Conservation (phyloP, 2,797 vertebrate genomes). For the Graptemys geographica region DNA sequence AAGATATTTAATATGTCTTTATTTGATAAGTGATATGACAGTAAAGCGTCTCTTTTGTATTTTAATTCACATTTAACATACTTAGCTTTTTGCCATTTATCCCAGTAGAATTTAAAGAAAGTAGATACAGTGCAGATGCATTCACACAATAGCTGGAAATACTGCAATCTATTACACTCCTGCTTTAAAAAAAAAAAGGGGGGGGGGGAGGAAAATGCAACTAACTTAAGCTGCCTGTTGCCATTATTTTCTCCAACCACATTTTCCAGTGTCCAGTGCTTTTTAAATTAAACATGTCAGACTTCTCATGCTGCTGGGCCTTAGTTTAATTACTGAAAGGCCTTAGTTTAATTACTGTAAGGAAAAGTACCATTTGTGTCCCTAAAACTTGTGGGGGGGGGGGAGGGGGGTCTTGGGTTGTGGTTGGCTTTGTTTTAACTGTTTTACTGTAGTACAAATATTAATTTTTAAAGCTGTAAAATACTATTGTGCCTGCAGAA, state of each 20-base stretch:
- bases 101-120: neutral
- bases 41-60: neutral
- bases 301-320: neutral
- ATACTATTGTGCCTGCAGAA: constrained; percentile 50
- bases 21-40: constrained; percentile 1
- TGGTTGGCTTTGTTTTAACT: neutral
- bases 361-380: neutral
- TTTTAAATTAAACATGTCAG: neutral
- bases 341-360: neutral
- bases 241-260: neutral
- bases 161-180: neutral
- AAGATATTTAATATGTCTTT: neutral
- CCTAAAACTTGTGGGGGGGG: neutral
- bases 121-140: neutral
- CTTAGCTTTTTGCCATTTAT: neutral
- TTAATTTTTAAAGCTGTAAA: constrained; percentile 6
- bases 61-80: neutral
- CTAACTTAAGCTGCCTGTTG: neutral
- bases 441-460: constrained; percentile 33
- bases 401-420: neutral
- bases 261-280: neutral
- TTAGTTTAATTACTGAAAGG: neutral
- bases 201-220: neutral
- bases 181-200: neutral
- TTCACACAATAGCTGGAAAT: neutral